Base-by-base conservation (phyloP, 2,888 invertebrate genomes). In the Noctua janthe region DNA sequence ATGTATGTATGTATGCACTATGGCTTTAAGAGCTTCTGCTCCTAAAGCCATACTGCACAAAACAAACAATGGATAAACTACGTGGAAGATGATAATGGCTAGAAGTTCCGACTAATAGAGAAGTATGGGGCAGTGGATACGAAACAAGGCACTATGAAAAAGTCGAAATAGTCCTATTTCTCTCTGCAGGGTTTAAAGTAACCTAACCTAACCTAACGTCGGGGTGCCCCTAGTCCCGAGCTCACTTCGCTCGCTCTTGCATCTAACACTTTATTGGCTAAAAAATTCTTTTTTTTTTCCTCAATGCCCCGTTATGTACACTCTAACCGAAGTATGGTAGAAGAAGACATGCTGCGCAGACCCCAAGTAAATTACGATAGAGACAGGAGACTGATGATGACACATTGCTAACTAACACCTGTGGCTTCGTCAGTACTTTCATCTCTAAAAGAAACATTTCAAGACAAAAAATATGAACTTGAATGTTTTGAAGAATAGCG, bases 401-500 rank as follows among this genome's bases (percentile, higher is more conserved):
- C 35, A 56, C 13, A 35, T 43, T 11, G 15, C 0, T 23, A 7
- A 47, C 4, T 6, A 39, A 54, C 6, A 23, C 43, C 51, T 51
- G n/a, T 43, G n/a, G 8, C 39, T 20, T n/a, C n/a, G 29, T 23
- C 43, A 43, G 15, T 39, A 35, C 11, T 73, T 49, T 73, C 35
- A 39, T 54, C 10, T 54, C 43, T 1, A 29, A 23, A 35, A 74
- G 2, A 75, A 74, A 75, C 20, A n/a, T 74, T 51, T 74, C n/a
- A n/a, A 51, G 20, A 23, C 23, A 2, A 76, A 56, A 35, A n/a
- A 17, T 0, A 29, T 29, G 15, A 29, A 29, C 15, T 35, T 23
- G 17, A 43, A n/a, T 35, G 17, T 47, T 75, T 11, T 59, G 13
- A 76, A 76, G 20, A 78, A 62, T 39, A 20, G 7, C 39, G 1